phyloP scores from a whole-genome alignment of 1,140 invertebrate genomes.

The Caerostris extrusa region DNA sequence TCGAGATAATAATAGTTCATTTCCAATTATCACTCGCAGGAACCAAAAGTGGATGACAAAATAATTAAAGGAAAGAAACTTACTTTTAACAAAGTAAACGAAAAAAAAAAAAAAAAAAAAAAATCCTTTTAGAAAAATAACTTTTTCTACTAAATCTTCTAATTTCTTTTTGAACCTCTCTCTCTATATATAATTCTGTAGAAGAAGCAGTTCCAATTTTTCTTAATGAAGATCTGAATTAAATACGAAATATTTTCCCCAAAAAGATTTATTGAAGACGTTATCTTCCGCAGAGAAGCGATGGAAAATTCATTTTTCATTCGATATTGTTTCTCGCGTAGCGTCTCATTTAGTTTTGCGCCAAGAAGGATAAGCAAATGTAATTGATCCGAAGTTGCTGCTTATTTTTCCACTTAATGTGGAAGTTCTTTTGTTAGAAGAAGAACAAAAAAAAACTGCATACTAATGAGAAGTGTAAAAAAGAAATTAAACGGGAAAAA shows the following conservation, averaged over 20 bases:
- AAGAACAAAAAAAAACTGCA: not conserved
- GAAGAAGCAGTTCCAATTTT: not conserved
- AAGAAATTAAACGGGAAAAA: not conserved
- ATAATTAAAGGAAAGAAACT: no score
- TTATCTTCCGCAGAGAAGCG: not conserved
- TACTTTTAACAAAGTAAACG: no score
- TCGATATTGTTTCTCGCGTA: not conserved
- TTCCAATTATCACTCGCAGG: not conserved
- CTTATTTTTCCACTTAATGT: not conserved
- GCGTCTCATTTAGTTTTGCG: not conserved
- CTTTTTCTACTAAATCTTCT: not conserved
- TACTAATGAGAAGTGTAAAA: not conserved
- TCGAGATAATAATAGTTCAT: not conserved
- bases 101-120: no score
- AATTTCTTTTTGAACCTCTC: not conserved
- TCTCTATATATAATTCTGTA: not conserved
- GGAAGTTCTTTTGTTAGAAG: not conserved
- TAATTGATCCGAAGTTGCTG: slow-evolving; percentile 12
- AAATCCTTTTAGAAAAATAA: no score
- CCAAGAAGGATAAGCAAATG: not conserved
- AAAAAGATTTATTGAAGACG: slow-evolving; percentile 14
- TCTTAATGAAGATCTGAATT: slow-evolving; percentile 1
- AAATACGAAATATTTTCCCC: slow-evolving; percentile 6
- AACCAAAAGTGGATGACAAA: not conserved
- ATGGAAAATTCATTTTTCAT: slow-evolving; percentile 3